Evolutionary conservation across 2,113 vertebrate genomes (phyloP).

Genomic region (Phyllostomus hastatus): DNA sequence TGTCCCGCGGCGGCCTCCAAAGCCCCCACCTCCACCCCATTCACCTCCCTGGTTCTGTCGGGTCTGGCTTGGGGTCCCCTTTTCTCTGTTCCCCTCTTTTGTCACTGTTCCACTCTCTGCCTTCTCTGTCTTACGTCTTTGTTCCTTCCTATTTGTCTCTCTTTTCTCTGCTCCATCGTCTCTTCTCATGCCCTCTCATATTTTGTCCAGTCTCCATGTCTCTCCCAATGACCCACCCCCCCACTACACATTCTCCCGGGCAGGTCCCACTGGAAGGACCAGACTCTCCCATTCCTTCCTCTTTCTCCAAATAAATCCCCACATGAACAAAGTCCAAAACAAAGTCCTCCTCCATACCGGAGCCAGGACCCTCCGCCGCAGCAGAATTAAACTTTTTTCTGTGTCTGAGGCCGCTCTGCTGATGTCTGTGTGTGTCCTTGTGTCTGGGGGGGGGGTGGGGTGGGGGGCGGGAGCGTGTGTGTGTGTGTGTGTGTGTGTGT

Average conservation of each 20-base stretch:
- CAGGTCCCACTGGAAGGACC: slow-evolving; percentile 75
- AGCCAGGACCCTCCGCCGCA: slow-evolving; percentile 72
- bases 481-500: neutral
- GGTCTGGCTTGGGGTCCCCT: slow-evolving; percentile 61
- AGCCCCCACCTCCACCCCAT: slow-evolving; percentile 79
- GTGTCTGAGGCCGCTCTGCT: slow-evolving; percentile 71
- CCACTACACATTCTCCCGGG: slow-evolving; percentile 51
- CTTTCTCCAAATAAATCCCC: slow-evolving; percentile 3
- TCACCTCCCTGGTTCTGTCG: slow-evolving; percentile 13
- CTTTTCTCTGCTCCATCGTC: neutral
- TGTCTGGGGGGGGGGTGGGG: neutral
- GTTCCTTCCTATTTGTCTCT: neutral
- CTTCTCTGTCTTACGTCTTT: neutral
- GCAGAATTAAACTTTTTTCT: slow-evolving; percentile 79
- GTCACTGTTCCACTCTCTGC: neutral
- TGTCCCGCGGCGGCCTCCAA: slow-evolving; percentile 91
- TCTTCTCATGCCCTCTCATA: neutral
- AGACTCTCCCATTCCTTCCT: slow-evolving; percentile 52
- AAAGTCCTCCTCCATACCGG: slow-evolving; percentile 58
- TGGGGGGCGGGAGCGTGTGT: no score
- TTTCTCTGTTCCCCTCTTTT: neutral
- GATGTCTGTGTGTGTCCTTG: slow-evolving; percentile 39
- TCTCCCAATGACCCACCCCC: neutral
- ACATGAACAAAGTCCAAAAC: slow-evolving; percentile 68
- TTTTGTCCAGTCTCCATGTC: slow-evolving; percentile 21